Conservation (phyloP, 2,113 vertebrate genomes). For the Calidris pygmaea region DNA sequence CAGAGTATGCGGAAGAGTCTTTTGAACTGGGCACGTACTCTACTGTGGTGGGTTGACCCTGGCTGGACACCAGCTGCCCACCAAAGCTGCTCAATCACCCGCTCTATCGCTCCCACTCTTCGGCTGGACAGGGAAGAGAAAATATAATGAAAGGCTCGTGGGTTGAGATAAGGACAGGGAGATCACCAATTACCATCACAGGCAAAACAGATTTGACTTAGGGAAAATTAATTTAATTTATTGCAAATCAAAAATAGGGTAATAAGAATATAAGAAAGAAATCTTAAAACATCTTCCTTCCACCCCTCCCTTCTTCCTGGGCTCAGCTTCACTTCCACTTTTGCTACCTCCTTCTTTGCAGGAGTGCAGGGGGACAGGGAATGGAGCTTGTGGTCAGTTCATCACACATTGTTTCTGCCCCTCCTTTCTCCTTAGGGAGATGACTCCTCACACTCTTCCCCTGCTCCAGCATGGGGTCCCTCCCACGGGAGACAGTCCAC, state of each 20-base stretch:
- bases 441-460: background rate
- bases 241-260: background rate
- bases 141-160: background rate
- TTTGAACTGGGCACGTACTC: background rate
- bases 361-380: background rate
- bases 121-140: background rate
- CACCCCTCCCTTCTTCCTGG: background rate
- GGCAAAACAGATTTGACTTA: rapidly evolving
- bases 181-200: background rate
- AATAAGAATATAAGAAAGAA: background rate
- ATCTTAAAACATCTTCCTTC: background rate
- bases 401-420: rapidly evolving
- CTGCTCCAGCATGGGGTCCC: background rate
- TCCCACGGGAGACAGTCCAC: background rate
- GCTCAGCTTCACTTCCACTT: background rate
- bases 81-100: rapidly evolving
- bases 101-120: background rate
- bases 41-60: background rate
- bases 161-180: background rate
- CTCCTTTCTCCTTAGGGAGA: background rate
- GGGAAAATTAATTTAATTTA: background rate
- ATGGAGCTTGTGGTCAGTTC: background rate
- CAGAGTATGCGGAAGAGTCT: background rate
- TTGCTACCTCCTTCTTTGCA: background rate
- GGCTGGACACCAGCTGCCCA: background rate